Base-by-base conservation (phyloP, 2,797 vertebrate genomes). In the Astyanax mexicanus region DNA sequence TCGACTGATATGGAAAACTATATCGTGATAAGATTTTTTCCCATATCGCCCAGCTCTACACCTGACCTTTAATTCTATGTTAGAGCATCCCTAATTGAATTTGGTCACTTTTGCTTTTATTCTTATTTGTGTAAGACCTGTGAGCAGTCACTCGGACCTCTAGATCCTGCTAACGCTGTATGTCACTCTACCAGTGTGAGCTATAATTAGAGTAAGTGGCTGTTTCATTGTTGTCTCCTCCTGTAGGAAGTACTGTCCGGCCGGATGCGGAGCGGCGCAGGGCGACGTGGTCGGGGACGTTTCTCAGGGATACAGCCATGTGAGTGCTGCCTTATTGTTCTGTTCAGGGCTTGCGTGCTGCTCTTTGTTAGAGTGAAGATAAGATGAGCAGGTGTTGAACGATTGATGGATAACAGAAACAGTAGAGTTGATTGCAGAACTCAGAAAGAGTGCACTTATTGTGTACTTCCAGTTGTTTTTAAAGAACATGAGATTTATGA, bases 211-310 rank as follows among this genome's bases (percentile, higher is more conserved):
- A 21, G 54, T 80, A 70, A 74, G 74, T 61, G 19, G 60, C 61
- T 61, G n/a, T 71, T 65, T 74, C 74, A 80, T 68, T 89, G 78
- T 81, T 79, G 70, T 86, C 32, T 71, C 45, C 21, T 45, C 15
- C 19, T 52, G 44, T 74, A 96, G 95, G 89, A 95, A 91, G 84
- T 95, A 94, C 82, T 96, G 95, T 89, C 95, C 95, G 38, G 93
- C 94, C 88, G 95, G 95, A 83, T 96, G 95, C 88, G 92, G 85
- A 89, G 93, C 90, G 19, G 58, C 95, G 82, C 86, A 85, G 57
- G 95, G 95, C 51, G 94, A 95, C 45, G 87, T 96, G 82, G 94
- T 90, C 61, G 95, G 95, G 57, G 92, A 96, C 80, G 57, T 92
- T 42, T 85, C 84, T 64, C 90, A 94, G 82, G 95, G 95, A 72